These are phyloP conservation scores for Nyctibius bracteatus DNA, from an alignment of 2,113 vertebrate genomes.

Conservation along the genomic window DNA sequence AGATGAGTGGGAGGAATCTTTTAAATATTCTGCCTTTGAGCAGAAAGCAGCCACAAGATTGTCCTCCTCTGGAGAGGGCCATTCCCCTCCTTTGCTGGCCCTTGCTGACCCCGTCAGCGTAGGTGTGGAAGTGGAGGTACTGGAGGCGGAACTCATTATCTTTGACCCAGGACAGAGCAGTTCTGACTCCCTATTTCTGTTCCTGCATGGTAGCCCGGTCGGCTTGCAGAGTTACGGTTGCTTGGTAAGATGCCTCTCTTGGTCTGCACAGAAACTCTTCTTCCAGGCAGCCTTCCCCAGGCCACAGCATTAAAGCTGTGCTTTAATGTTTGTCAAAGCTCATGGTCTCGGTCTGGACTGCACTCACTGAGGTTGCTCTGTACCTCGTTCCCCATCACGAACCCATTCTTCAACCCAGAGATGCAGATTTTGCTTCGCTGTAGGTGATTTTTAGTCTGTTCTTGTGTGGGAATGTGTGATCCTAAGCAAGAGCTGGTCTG, in stretches of 20 bases:
- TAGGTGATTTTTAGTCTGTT: not conserved
- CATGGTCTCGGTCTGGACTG: not conserved
- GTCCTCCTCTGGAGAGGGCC: not conserved
- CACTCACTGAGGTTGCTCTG: accelerated
- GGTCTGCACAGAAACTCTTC: not conserved
- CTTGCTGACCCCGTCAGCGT: not conserved
- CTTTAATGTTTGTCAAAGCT: not conserved
- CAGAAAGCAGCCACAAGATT: not conserved
- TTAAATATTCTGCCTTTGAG: not conserved
- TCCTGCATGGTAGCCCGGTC: accelerated
- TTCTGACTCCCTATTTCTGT: not conserved
- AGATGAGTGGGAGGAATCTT: not conserved
- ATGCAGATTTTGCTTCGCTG: not conserved
- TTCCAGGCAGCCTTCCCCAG: not conserved
- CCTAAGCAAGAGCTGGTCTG: no score
- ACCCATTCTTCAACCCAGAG: not conserved
- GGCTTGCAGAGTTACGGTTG: accelerated
- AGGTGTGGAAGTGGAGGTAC: accelerated
- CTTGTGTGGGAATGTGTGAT: not conserved
- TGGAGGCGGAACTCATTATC: not conserved
- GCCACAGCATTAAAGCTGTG: no score
- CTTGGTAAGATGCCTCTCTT: not conserved
- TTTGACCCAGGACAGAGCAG: not conserved
- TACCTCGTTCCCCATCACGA: not conserved
- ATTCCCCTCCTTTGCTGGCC: not conserved